Evolutionary conservation across 2,113 vertebrate genomes (phyloP), one percentile per base, ranked within the genome.

Genomic region (Thryonomys swinderianus): DNA sequence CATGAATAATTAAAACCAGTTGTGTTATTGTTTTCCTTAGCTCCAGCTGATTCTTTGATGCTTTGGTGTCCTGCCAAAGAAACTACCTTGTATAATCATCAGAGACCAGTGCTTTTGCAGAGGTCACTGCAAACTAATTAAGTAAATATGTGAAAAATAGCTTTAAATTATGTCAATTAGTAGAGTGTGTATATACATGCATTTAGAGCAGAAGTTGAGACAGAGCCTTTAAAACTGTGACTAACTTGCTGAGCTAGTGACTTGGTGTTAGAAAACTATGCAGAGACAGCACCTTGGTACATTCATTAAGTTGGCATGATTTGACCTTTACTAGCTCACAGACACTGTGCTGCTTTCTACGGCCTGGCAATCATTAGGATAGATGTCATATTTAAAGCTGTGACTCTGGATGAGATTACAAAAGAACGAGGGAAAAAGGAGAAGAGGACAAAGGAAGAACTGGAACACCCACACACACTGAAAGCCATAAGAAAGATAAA

Each of bases 1-100:
- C 96, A 81, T 0, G 14, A 96, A 71, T 98, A 96, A 98, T 98
- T 98, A 97, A 98, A 98, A 96, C 90, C 98, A 98, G 92, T 98
- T 98, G 97, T 97, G 86, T 97, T 98, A 96, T 94, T 96, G 98
- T 97, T 96, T 96, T 93, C 95, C 78, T 94, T 94, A 91, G 86
- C 95, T 97, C 92, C 94, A 95, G 91, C 94, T 97, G 92, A 97
- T 96, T 94, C 97, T 98, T 96, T 98, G 98, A 98, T 98, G 95
- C 94, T 97, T 97, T 88, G 85, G 94, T 94, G 82, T 97, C 94
- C 96, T 74, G 97, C 95, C 94, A 95, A 95, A 96, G 95, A 98
- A 98, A 97, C 95, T 96, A 95, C 97, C 97, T 95, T 84, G 92
- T 97, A 94, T 69, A 64, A 93, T 96, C 93, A 93, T 88, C 94